These are phyloP conservation scores for Coracias cyanogaster DNA, from an alignment of 2,797 vertebrate species.

Conservation along the genomic window DNA sequence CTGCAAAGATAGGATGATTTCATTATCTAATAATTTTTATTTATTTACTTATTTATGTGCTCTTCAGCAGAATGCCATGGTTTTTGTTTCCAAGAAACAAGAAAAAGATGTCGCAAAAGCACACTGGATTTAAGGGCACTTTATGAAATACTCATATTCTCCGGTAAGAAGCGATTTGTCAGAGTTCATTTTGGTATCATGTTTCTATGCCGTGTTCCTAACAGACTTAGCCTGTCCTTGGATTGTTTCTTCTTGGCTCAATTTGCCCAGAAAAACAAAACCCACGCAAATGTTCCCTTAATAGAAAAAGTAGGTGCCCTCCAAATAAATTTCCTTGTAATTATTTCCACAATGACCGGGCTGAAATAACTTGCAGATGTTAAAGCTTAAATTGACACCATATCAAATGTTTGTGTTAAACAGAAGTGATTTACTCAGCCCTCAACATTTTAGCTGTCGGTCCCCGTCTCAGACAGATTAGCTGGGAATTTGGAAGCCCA, in stretches of 20 bases:
- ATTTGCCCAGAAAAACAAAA: constrained; percentile 1
- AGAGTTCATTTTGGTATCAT: not conserved
- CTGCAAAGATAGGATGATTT: constrained; percentile 2
- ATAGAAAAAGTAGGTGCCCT: not conserved
- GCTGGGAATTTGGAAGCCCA: not conserved
- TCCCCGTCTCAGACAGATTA: not conserved
- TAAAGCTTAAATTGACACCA: not conserved
- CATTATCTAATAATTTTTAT: not conserved
- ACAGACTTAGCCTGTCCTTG: not conserved
- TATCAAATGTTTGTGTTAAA: not conserved
- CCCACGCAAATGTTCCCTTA: not conserved
- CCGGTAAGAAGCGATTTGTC: not conserved
- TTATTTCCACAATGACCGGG: not conserved
- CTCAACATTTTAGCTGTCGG: not conserved
- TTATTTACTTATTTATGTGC: not conserved
- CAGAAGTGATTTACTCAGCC: not conserved
- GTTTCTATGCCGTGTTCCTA: not conserved
- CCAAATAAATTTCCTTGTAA: not conserved
- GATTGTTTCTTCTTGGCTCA: not conserved
- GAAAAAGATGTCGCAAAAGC: not conserved
- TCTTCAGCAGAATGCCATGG: not conserved
- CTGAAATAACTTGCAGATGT: not conserved
- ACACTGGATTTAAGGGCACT: not conserved
- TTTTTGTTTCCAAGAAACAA: not conserved
- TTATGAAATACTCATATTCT: not conserved